Percentiles rank a stretch among this genome's conserved stretches.
Evolutionary conservation across 2,113 vertebrate genomes (phyloP).

Genomic region (Pyxicephalus adspersus): DNA sequence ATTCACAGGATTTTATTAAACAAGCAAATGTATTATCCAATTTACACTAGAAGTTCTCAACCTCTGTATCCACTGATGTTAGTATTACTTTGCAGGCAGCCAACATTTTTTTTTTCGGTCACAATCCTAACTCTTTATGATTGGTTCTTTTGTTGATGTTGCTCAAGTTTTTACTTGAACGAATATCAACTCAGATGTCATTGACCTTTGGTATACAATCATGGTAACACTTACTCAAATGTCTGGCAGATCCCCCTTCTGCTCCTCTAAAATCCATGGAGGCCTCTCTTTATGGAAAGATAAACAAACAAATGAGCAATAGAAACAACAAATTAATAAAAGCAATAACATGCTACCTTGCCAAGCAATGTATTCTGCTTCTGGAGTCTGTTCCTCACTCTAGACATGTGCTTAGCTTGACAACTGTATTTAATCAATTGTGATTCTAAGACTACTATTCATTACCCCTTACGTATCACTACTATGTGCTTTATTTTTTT

Average conservation of each 20-base stretch:
- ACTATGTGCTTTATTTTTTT: no score
- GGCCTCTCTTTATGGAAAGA: background rate
- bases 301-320: constrained; percentile 35
- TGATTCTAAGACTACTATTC: no score
- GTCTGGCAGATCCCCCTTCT: constrained; percentile 6
- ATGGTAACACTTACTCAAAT: background rate
- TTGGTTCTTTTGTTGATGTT: background rate
- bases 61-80: no score
- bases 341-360: constrained; percentile 1
- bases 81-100: no score
- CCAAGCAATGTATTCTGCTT: background rate
- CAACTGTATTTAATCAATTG: no score
- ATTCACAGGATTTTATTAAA: no score
- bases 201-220: background rate
- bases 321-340: constrained; percentile 22
- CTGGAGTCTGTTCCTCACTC: constrained; percentile 12
- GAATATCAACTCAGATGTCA: background rate
- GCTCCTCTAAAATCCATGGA: background rate
- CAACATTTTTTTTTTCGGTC: no score
- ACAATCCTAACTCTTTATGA: no score
- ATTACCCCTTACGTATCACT: no score
- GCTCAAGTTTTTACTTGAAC: background rate
- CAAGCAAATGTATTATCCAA: no score
- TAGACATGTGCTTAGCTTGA: background rate
- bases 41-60: no score